Conservation (phyloP, 2,797 vertebrate species). For the Lepus oiostolus region DNA sequence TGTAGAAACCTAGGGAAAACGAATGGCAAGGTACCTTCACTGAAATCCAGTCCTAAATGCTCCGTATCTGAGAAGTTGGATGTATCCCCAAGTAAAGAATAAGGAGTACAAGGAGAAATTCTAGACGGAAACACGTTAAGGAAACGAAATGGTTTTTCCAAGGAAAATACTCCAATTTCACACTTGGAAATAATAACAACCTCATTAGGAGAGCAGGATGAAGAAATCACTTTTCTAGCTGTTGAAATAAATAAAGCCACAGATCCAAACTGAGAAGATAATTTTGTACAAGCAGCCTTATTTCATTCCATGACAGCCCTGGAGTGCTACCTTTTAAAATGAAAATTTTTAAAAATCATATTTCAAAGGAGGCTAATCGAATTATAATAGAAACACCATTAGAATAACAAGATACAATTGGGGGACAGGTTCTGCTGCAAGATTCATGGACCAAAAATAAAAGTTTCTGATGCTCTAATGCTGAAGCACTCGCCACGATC, state of each 20-base stretch:
- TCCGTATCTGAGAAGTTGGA: constrained; percentile 71
- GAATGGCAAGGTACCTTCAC: background rate
- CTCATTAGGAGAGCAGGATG: background rate
- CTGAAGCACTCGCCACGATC: background rate
- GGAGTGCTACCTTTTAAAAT: background rate
- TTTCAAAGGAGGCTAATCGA: background rate
- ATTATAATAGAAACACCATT: background rate
- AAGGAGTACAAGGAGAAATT: constrained; percentile 61
- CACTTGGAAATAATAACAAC: constrained; percentile 50
- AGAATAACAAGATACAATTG: background rate
- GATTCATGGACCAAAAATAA: background rate
- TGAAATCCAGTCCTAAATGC: constrained; percentile 39
- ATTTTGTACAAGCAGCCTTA: background rate
- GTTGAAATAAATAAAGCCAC: background rate
- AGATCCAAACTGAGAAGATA: background rate
- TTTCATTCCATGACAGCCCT: background rate
- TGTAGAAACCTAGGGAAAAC: background rate
- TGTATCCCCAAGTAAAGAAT: constrained; percentile 69
- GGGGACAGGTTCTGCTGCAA: background rate
- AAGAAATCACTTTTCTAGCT: background rate
- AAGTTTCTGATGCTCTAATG: constrained; percentile 8
- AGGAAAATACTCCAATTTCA: constrained; percentile 65
- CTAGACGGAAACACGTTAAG: constrained; percentile 37
- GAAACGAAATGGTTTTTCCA: constrained; percentile 60
- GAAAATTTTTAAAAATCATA: background rate